Evolutionary conservation across 2,113 vertebrate genomes (phyloP).

Genomic region (Seriola aureovittata): DNA sequence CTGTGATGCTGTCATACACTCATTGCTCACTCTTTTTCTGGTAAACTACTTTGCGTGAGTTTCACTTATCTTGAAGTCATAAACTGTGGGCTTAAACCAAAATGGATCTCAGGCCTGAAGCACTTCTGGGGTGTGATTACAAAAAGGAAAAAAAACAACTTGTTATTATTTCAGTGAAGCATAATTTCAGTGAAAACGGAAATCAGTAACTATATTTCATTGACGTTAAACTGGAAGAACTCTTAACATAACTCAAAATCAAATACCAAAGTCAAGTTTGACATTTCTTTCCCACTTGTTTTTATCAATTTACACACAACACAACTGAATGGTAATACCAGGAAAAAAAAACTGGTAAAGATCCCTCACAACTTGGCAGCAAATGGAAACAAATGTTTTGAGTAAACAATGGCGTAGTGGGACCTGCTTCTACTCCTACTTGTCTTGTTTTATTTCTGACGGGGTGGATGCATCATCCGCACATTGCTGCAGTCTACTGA

Average conservation of each 20-base stretch:
- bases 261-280: not conserved
- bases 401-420: not conserved
- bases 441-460: not conserved
- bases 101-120: slow-evolving; percentile 7
- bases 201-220: not conserved
- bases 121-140: slow-evolving; percentile 1
- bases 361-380: slow-evolving; percentile 1
- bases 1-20: not conserved
- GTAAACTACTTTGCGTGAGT: slow-evolving; percentile 46
- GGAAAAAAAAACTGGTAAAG: slow-evolving; percentile 3
- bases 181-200: not conserved
- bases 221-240: not conserved
- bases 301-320: not conserved
- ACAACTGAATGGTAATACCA: not conserved
- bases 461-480: not conserved
- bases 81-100: slow-evolving; percentile 27
- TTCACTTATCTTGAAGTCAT: slow-evolving; percentile 20
- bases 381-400: slow-evolving; percentile 19
- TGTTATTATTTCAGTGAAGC: slow-evolving; percentile 3
- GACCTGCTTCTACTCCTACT: not conserved
- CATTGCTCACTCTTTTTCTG: slow-evolving; percentile 44
- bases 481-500: not conserved
- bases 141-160: slow-evolving; percentile 6
- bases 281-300: not conserved
- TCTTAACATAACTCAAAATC: not conserved